Evolutionary conservation across 2,888 invertebrate genomes (phyloP).

Genomic region (Drosophila aldrichi): DNA sequence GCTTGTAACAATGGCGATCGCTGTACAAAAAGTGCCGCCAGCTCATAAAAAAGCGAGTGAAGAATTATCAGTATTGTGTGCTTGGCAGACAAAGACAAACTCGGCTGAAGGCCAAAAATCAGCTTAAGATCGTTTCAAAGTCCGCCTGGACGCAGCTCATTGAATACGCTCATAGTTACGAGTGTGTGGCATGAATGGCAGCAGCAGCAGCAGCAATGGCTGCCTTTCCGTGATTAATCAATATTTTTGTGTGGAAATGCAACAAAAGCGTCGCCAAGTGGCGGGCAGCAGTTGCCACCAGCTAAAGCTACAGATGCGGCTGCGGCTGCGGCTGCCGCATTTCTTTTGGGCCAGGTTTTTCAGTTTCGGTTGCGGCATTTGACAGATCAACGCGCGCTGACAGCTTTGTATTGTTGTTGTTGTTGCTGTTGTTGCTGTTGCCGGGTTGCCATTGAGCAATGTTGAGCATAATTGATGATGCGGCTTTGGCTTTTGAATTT

Average conservation of each 20-base stretch:
- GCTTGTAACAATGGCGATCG: conserved; percentile 44
- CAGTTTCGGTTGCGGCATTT: conserved; percentile 70
- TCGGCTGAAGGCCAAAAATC: conserved; percentile 66
- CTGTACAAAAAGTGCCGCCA: conserved; percentile 51
- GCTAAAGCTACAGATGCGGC: conserved; percentile 29
- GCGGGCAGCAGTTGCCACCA: conserved; percentile 31
- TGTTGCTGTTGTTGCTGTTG: conserved; percentile 41
- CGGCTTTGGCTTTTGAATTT: conserved; percentile 73
- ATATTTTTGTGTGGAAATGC: conserved; percentile 77
- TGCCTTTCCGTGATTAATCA: conserved; percentile 75
- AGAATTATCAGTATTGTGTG: conserved; percentile 53
- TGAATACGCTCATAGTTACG: conserved; percentile 32
- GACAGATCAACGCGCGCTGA: conserved; percentile 81
- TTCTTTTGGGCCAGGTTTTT: conserved; percentile 50
- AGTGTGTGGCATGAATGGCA: conserved; percentile 30
- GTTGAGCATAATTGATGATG: conserved; percentile 81
- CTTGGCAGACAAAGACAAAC: conserved; percentile 51
- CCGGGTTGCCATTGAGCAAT: conserved; percentile 64
- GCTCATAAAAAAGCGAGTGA: conserved; percentile 42
- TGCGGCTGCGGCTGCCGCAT: conserved; percentile 61
- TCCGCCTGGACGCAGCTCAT: conserved; percentile 55
- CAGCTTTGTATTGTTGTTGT: conserved; percentile 66
- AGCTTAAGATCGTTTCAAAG: conserved; percentile 72
- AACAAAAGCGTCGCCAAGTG: conserved; percentile 75
- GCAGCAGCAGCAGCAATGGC: conserved; percentile 50